These are phyloP conservation scores for Perognathus longimembris DNA, from an alignment of 2,113 vertebrate species.

Conservation along the genomic window DNA sequence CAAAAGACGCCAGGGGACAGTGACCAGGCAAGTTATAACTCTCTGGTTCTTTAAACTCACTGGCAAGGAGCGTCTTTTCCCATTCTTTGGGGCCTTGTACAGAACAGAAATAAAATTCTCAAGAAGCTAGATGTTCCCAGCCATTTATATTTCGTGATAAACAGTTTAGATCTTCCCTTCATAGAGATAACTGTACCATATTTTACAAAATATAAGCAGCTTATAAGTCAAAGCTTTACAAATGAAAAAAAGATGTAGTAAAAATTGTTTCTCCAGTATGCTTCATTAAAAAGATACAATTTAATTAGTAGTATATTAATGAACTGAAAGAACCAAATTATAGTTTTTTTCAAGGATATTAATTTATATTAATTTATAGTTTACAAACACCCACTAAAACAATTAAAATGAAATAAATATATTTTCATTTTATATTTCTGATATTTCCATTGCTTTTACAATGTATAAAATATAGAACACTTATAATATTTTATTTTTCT, in stretches of 20 bases:
- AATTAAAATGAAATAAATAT: constrained; percentile 89
- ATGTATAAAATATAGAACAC: constrained; percentile 90
- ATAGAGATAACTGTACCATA: neutral
- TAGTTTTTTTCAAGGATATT: constrained; percentile 80
- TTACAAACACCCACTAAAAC: constrained; percentile 86
- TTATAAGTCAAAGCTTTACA: neutral
- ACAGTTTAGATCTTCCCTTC: neutral
- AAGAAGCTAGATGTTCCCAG: neutral
- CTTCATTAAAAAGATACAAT: constrained; percentile 85
- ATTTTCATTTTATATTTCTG: constrained; percentile 78
- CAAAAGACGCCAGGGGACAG: too few species aligned
- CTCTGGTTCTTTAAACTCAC: neutral
- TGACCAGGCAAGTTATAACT: neutral
- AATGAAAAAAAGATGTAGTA: constrained; percentile 47
- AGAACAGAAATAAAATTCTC: neutral
- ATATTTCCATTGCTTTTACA: constrained; percentile 77
- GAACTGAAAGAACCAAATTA: constrained; percentile 84
- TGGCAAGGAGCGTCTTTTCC: constrained; percentile 7
- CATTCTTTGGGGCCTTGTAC: neutral
- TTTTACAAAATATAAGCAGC: neutral
- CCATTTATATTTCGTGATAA: neutral
- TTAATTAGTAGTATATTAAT: too few species aligned
- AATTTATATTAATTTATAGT: constrained; percentile 82
- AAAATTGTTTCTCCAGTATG: constrained; percentile 85
- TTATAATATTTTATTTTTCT: constrained; percentile 85